Evolutionary conservation across 2,888 invertebrate genomes (phyloP), one percentile per base, ranked within the genome.

Genomic region (Nomada ferruginata): DNA sequence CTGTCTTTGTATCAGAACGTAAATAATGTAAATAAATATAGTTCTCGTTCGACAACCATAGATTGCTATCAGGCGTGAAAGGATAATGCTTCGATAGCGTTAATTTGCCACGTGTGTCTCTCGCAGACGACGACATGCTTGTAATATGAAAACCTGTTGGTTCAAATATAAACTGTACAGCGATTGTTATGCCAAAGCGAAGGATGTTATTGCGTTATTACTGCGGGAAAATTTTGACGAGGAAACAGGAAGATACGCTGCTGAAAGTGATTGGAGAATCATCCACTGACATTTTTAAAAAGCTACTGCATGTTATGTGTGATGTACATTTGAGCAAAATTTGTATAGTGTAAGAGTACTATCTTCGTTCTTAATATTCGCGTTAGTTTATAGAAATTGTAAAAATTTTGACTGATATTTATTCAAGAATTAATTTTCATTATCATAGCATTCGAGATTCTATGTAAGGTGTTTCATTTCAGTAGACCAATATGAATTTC

Each of bases 121-220:
- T 65, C 29, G 13, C 18, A 52, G 36, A 7, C 18, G 23, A 61
- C 9, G 60, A 42, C 36, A 73, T 29, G 57, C 11, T 47, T 50
- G 57, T 66, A 42, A 23, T 42, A 42, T 42, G 50, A 59, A 59
- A 69, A 66, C 13, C 59, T 59, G 70, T 36, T 26, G 20, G 36
- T 66, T 42, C 53, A 26, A n/a, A 44, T 63, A 50, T 57, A 66
- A 44, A 66, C 20, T 26, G 55, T 47, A 26, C n/a, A 23, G 64
- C 53, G 70, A 71, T 60, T 20, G 61, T 18, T 57, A 52, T 68
- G 57, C 61, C 55, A 18, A 57, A 15, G 29, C 47, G 68, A 55
- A 57, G 59, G 59, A 69, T 72, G 82, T 82, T 82, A 82, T 82
- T 82, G 82, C 82, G 79, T 36, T 82, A 80, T 82, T 82, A 82